Evolutionary conservation across 2,888 invertebrate genomes (phyloP), one percentile per base, ranked within the genome.

Genomic region (Macropis europaea): DNA sequence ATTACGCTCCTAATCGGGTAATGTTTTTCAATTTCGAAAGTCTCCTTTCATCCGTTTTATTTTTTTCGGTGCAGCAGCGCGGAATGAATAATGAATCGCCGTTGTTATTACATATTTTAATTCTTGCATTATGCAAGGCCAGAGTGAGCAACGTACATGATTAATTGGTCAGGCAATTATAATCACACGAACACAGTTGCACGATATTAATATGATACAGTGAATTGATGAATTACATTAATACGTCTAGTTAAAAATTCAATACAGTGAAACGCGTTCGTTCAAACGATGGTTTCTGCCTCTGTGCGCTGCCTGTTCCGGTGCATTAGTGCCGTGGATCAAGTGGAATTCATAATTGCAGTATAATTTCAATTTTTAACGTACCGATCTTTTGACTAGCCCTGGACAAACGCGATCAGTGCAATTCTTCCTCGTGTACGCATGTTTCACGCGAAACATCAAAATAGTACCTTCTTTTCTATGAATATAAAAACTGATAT

Each of bases 231-330:
- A 43, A 60, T 71, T 30, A 54, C 42, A 71, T 71, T 53, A 28
- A 47, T 67, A 70, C 11, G 32, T 22, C 15, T n/a, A 43, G 54
- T 68, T 48, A 60, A 71, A 68, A 53, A 54, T 71, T 54, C 9
- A 68, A 36, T 28, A 30, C 2, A 17, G 13, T 19, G 30, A 22
- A 15, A 15, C 26, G 40, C 5, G 47, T 40, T 19, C 47, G 22
- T 45, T 47, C 34, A 26, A 47, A 26, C 15, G 24, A 47, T 57
- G 9, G 15, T 24, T 52, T 6, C 15, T 22, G n/a, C 26, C 15
- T 13, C n/a, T 13, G 19, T 7, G 7, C 32, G 53, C 19, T 28
- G 34, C 19, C 6, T 40, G 60, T 57, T 45, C 38, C n/a, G 6
- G 11, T 0, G 24, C 13, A 6, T 42, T 42, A 45, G 26, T 47